phyloP scores from a whole-genome alignment of 1,140 invertebrate species.

The Eurosta solidaginis region DNA sequence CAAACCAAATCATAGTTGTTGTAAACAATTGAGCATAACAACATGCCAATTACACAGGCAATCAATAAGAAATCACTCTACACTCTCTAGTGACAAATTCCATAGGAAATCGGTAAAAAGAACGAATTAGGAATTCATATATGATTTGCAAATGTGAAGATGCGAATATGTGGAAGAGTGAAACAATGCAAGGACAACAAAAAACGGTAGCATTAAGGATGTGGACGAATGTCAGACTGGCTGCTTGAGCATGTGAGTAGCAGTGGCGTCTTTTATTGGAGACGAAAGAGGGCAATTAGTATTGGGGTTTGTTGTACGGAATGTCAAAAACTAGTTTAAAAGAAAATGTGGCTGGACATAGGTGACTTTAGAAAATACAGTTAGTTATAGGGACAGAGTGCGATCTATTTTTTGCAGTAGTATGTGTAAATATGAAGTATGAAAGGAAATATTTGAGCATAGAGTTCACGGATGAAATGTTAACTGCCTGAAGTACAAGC shows the following conservation, averaged over 20 bases:
- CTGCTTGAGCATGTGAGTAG: not conserved
- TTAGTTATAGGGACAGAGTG: too few species aligned
- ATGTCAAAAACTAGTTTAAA: too few species aligned
- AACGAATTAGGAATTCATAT: constrained; percentile 11
- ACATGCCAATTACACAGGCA: constrained; percentile 22
- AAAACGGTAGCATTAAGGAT: not conserved
- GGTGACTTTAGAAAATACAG: too few species aligned
- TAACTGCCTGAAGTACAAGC: too few species aligned
- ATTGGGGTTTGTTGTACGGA: too few species aligned
- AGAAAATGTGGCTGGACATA: too few species aligned
- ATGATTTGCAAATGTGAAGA: not conserved
- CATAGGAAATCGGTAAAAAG: not conserved
- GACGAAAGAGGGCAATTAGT: too few species aligned
- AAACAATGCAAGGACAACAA: not conserved
- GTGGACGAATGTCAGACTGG: not conserved
- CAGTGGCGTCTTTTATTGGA: too few species aligned
- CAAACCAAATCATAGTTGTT: not conserved
- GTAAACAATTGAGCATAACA: not conserved
- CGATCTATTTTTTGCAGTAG: too few species aligned
- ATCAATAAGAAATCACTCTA: constrained; percentile 13
- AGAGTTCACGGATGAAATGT: too few species aligned
- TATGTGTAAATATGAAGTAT: not conserved
- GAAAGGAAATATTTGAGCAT: too few species aligned
- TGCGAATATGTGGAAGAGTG: not conserved
- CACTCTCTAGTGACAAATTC: constrained; percentile 4